Percentiles rank a stretch among this genome's conserved stretches.
Evolutionary conservation across 2,113 vertebrate species (phyloP).

Genomic region (Gymnobelideus leadbeateri): DNA sequence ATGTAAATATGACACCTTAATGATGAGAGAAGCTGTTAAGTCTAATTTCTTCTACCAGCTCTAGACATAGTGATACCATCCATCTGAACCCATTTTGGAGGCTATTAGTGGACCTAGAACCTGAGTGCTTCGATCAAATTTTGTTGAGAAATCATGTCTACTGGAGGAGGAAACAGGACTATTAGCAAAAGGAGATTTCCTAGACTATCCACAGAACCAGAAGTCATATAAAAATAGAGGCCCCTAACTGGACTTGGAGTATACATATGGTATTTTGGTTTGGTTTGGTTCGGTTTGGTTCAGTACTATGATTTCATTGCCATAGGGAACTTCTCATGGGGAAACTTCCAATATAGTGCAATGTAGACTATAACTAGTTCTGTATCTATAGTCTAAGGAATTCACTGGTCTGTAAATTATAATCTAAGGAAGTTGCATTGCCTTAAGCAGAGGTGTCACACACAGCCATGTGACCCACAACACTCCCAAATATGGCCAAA

Average conservation of each 20-base stretch:
- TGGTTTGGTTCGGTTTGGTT: too few relatives aligned
- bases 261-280: not conserved
- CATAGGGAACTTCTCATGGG: not conserved
- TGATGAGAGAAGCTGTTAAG: not conserved
- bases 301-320: not conserved
- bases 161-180: not conserved
- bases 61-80: not conserved
- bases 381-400: too few relatives aligned
- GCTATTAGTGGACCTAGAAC: not conserved
- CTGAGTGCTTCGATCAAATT: not conserved
- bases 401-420: too few relatives aligned
- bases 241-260: not conserved
- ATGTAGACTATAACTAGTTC: not conserved
- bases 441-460: not conserved
- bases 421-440: not conserved
- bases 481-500: not conserved
- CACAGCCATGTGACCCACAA: not conserved
- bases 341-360: not conserved
- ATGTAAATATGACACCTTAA: constrained; percentile 17
- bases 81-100: constrained; percentile 26
- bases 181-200: not conserved
- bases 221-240: not conserved
- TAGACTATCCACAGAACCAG: not conserved
- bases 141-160: not conserved
- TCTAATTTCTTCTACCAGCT: not conserved